Conservation (phyloP, 2,797 vertebrate genomes). For the Gymnopithys bicolor region DNA sequence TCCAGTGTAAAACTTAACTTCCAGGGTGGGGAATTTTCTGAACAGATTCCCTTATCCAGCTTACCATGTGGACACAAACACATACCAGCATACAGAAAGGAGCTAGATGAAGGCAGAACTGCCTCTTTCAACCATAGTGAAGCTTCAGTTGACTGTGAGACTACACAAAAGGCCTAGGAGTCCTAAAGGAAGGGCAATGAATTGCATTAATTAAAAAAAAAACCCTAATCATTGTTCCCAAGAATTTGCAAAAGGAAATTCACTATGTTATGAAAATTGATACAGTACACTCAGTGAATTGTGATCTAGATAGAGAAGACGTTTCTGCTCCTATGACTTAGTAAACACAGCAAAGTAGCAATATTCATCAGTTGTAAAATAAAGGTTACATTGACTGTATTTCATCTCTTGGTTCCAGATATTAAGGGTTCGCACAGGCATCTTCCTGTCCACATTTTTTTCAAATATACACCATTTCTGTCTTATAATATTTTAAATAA, state of each 20-base stretch:
- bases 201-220: conserved; percentile 28
- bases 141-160: conserved; percentile 48
- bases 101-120: conserved; percentile 44
- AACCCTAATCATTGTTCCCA: background rate
- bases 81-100: conserved; percentile 39
- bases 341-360: background rate
- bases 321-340: background rate
- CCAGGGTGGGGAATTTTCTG: background rate
- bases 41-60: conserved; percentile 26
- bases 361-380: background rate
- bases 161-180: conserved; percentile 47
- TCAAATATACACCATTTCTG: background rate
- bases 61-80: conserved; percentile 25
- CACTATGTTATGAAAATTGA: background rate
- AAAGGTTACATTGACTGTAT: background rate
- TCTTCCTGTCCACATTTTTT: background rate
- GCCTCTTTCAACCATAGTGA: conserved; percentile 49
- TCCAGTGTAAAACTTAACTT: background rate
- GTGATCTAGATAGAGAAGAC: background rate
- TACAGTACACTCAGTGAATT: background rate
- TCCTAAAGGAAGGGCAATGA: conserved; percentile 43
- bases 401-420: background rate
- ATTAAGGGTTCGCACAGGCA: background rate
- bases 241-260: conserved; percentile 10
- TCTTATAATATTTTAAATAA: background rate